Conservation (phyloP, 2,888 invertebrate species). For the Scaptomyza polygonia region DNA sequence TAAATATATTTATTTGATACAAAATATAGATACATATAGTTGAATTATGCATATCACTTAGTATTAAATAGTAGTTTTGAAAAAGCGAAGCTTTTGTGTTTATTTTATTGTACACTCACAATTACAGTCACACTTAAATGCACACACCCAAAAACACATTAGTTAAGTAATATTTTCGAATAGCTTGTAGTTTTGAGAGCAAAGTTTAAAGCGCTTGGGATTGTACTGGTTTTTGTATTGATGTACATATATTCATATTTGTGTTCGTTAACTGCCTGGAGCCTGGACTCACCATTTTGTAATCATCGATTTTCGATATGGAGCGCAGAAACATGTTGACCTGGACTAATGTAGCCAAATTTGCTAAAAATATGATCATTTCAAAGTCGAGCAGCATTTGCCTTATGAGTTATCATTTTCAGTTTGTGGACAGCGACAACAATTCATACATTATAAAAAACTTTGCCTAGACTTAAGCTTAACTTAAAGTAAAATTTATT, state of each 20-base stretch:
- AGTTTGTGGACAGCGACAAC: conserved; percentile 5
- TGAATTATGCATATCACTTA: conserved; percentile 30
- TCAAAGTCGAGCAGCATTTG: conserved; percentile 57
- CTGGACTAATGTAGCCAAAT: conserved; percentile 93
- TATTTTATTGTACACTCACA: conserved; percentile 23
- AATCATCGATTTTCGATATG: conserved; percentile 99
- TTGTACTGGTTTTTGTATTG: conserved; percentile 31
- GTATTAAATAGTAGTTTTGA: conserved; percentile 14
- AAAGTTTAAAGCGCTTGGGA: conserved; percentile 47
- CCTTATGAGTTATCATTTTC: conserved; percentile 26
- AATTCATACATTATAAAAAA: conserved; percentile 1
- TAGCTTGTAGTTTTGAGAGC: conserved; percentile 33
- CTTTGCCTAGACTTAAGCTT: conserved; percentile 30
- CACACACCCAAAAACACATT: conserved; percentile 20
- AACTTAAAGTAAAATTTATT: conserved; percentile 33
- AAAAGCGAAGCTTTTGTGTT: conserved; percentile 46
- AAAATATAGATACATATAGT: conserved; percentile 35
- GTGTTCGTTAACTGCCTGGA: conserved; percentile 27
- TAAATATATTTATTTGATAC: conserved; percentile 42
- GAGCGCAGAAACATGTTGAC: conserved; percentile 98
- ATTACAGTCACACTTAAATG: conserved; percentile 11
- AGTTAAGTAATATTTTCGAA: conserved; percentile 17
- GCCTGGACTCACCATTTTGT: conserved; percentile 96
- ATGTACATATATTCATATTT: conserved; percentile 22
- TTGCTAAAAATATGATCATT: conserved; percentile 86